Evolutionary conservation across 2,797 vertebrate species (phyloP), one percentile per base, ranked within the genome.

Genomic region (Ctenopoma kingsleyae): DNA sequence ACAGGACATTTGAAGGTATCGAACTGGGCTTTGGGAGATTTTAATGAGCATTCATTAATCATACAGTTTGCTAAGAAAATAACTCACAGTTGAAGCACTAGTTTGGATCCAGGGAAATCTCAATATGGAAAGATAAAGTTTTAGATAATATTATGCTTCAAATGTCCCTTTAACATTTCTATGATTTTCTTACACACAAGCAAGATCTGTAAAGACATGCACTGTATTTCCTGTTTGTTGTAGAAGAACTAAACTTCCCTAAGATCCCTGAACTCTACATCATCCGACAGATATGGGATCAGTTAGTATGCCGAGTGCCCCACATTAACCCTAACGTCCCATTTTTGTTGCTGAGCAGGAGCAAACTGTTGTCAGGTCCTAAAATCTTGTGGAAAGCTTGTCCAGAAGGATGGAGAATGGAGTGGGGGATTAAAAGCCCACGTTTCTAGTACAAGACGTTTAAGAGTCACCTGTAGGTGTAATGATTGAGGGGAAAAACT

Each of bases 381-480:
- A n/a, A n/a, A n/a, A n/a, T n/a, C n/a, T n/a, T n/a, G n/a, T n/a
- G n/a, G n/a, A n/a, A 22, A 22, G 8, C 19, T 12, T 62, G 58
- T 2, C 48, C n/a, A 8, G 7, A 65, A 59, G 13, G 35, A 32
- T 17, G 15, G 13, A 32, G 38, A 40, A 13, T 36, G 35, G 12
- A 32, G 25, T 8, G n/a, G 13, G 19, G 32, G 27, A 40, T 53
- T 67, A 35, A 20, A 64, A 44, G 6, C 19, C 23, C 44, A 17
- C 50, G 12, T 27, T 49, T 51, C 65, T 41, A 3, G 9, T 65
- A 52, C 49, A 20, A 73, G 25, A 67, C 59, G 36, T 38, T 56
- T 20, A 40, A 15, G 7, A 9, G 10, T 48, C 27, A 46, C 22
- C n/a, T 35, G 19, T 19, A 1, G 23, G 19, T 40, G 19, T 48